Conservation (phyloP, 92 coral and sea anemone species). For the Palythoa caribaeorum region DNA sequence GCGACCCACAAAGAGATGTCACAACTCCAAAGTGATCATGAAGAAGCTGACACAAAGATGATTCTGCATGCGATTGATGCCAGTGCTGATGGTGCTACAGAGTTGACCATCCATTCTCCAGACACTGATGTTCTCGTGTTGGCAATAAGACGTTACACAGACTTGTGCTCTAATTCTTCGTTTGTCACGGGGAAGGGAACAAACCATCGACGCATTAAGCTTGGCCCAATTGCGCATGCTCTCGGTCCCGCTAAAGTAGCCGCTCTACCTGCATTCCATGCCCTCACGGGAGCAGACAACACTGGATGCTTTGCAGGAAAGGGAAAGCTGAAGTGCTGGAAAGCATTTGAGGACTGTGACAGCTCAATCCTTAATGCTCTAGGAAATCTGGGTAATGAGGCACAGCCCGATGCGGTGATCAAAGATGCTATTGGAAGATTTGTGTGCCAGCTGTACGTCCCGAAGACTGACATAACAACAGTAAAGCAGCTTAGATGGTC, state of each 20-base stretch:
- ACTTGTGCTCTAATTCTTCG: neutral
- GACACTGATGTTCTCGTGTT: slow-evolving; percentile 5
- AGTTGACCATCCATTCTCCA: slow-evolving; percentile 20
- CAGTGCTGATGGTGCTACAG: slow-evolving; percentile 18
- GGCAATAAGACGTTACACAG: neutral
- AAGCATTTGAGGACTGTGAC: slow-evolving; percentile 32
- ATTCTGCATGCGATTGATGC: slow-evolving; percentile 17
- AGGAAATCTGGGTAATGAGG: slow-evolving; percentile 11
- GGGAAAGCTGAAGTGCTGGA: slow-evolving; percentile 40
- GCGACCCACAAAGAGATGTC: slow-evolving; percentile 31
- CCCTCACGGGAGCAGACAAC: slow-evolving; percentile 11
- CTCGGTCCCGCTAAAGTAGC: neutral
- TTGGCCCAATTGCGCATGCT: neutral
- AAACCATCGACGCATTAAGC: neutral
- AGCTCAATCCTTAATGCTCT: slow-evolving; percentile 24
- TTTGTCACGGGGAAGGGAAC: neutral
- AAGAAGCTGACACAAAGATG: slow-evolving; percentile 27
- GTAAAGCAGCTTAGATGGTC: slow-evolving; percentile 30
- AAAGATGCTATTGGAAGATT: slow-evolving; percentile 27
- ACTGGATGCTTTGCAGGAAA: slow-evolving; percentile 7
- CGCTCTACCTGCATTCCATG: neutral
- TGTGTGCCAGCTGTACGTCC: slow-evolving; percentile 49
- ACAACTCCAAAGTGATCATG: slow-evolving; percentile 23
- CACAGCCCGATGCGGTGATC: neutral
- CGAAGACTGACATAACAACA: neutral